phyloP scores from a whole-genome alignment of 2,797 vertebrate genomes.

The Manis crassicaudata region DNA sequence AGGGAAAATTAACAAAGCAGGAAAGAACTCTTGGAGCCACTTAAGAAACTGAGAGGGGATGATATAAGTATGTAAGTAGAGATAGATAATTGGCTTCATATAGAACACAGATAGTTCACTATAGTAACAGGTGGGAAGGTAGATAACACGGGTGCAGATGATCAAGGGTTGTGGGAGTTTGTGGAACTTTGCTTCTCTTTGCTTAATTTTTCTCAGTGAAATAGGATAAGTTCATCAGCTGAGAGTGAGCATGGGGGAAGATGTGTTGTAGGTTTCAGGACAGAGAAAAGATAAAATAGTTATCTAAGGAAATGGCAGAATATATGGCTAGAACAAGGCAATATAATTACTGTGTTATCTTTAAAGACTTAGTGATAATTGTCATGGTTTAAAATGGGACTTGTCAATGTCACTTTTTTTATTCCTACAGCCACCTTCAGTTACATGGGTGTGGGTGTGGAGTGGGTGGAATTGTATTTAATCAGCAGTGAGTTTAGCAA shows the following conservation, averaged over 20 bases:
- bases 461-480: constrained; percentile 58
- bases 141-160: constrained; percentile 63
- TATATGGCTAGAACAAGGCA: background rate
- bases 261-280: background rate
- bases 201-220: constrained; percentile 50
- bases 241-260: background rate
- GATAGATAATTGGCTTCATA: constrained; percentile 35
- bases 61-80: background rate
- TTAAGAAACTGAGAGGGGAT: constrained; percentile 11
- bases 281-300: background rate
- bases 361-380: background rate
- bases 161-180: constrained; percentile 63
- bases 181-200: constrained; percentile 51
- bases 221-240: background rate
- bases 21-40: background rate
- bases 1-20: background rate
- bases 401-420: background rate
- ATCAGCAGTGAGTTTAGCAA: constrained; percentile 40
- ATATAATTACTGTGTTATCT: background rate
- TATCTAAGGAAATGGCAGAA: background rate
- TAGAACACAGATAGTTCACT: constrained; percentile 69
- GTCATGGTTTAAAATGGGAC: background rate
- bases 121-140: constrained; percentile 73
- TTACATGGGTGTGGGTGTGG: constrained; percentile 12
- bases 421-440: background rate